phyloP scores from a whole-genome alignment of 1,140 invertebrate genomes.

The Nephotettix cincticeps region DNA sequence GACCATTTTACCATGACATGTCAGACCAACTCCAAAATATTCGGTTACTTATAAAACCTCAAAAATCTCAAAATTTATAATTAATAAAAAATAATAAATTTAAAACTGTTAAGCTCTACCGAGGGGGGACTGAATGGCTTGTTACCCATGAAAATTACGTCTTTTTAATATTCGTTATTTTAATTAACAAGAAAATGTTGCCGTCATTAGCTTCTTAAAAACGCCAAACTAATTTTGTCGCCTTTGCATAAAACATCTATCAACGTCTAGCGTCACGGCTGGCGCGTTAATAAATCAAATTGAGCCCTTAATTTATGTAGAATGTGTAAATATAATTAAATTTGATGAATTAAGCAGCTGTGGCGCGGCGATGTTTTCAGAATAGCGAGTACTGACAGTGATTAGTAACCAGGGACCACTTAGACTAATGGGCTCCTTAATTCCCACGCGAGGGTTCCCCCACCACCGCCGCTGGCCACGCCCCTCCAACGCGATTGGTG shows the following conservation, averaged over 20 bases:
- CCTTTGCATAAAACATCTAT: background rate
- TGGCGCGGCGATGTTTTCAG: background rate
- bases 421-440: constrained; percentile 11
- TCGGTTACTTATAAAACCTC: too few relatives aligned
- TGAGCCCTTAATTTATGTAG: constrained; percentile 18
- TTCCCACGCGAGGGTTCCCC: background rate
- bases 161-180: background rate
- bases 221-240: background rate
- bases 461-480: background rate
- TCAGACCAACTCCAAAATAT: too few relatives aligned
- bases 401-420: constrained; percentile 13
- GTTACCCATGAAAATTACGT: background rate
- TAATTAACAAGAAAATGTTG: too few relatives aligned
- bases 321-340: constrained; percentile 20
- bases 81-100: too few relatives aligned
- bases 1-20: too few relatives aligned
- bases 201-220: background rate
- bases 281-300: background rate
- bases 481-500: background rate
- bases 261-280: background rate
- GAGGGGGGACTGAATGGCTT: background rate
- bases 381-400: background rate
- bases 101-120: too few relatives aligned
- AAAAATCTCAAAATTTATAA: too few relatives aligned
- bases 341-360: constrained; percentile 5